Conservation (phyloP, 2,888 invertebrate species). For the Hydraecia micacea region DNA sequence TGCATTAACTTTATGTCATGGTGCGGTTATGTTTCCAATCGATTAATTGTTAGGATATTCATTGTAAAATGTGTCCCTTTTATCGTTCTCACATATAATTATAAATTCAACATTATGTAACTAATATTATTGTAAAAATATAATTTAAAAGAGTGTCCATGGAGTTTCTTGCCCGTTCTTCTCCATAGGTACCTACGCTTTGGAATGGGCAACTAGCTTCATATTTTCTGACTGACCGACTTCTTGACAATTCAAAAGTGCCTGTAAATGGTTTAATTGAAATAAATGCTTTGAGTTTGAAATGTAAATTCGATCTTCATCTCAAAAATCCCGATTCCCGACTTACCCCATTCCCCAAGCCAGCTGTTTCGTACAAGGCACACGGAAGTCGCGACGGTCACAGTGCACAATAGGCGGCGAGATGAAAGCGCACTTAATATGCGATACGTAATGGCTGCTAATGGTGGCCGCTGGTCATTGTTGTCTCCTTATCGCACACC, state of each 20-base stretch:
- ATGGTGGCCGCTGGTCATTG: slow-evolving; percentile 77
- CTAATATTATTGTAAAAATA: too few relatives aligned
- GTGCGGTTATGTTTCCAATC: not conserved
- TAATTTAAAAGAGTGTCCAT: too few relatives aligned
- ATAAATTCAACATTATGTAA: too few relatives aligned
- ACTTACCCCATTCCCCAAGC: slow-evolving; percentile 37
- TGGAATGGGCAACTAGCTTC: too few relatives aligned
- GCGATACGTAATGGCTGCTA: slow-evolving; percentile 84
- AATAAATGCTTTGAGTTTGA: too few relatives aligned
- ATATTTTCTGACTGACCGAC: too few relatives aligned
- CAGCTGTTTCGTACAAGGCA: slow-evolving; percentile 66
- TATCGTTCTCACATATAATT: too few relatives aligned
- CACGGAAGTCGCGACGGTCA: slow-evolving; percentile 81
- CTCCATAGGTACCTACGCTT: too few relatives aligned
- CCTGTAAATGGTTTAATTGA: too few relatives aligned
- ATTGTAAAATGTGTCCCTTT: too few relatives aligned
- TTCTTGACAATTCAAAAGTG: too few relatives aligned
- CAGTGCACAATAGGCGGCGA: slow-evolving; percentile 85
- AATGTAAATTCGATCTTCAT: not conserved
- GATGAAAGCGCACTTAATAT: slow-evolving; percentile 87
- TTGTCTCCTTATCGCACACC: slow-evolving; percentile 69
- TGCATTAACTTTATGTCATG: not conserved
- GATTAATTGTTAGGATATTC: not conserved
- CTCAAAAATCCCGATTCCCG: not conserved
- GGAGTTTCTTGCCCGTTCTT: too few relatives aligned